Evolutionary conservation across 2,888 invertebrate species (phyloP).

Genomic region (Zeuzera pyrina): DNA sequence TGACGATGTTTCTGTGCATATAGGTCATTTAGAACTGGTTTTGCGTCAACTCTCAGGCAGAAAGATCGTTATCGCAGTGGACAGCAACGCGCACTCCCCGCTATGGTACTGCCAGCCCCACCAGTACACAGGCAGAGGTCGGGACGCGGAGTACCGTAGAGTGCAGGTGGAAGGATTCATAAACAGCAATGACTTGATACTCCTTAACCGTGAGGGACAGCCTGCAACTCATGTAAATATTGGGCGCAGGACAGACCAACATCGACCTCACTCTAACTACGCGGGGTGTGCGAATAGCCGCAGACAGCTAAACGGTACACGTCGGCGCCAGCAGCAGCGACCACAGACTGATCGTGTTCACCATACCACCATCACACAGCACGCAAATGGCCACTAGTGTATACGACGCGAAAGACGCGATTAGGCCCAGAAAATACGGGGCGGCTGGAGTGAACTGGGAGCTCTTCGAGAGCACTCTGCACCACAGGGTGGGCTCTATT

Average conservation of each 20-base stretch:
- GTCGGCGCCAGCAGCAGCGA: slow-evolving; percentile 14
- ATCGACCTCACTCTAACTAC: slow-evolving; percentile 18
- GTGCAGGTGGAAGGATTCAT: slow-evolving; percentile 16
- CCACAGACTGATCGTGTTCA: slow-evolving; percentile 14
- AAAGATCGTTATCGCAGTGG: slow-evolving; percentile 5
- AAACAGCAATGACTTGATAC: neutral
- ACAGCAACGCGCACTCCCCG: slow-evolving; percentile 14
- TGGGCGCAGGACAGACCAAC: slow-evolving; percentile 14
- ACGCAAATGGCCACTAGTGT: no score
- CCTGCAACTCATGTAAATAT: slow-evolving; percentile 17
- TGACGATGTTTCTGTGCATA: slow-evolving; percentile 11
- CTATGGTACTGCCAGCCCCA: slow-evolving; percentile 9
- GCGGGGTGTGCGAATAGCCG: neutral
- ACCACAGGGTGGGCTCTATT: neutral
- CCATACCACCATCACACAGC: no score
- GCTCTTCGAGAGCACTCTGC: neutral
- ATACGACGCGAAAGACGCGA: no score
- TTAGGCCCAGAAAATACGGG: neutral
- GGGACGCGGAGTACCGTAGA: slow-evolving; percentile 5
- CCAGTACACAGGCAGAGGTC: slow-evolving; percentile 10
- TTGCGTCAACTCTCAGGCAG: neutral
- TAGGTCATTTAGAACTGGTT: neutral
- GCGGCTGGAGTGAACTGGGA: neutral
- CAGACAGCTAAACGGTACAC: slow-evolving; percentile 17
- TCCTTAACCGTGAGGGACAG: slow-evolving; percentile 10